Evolutionary conservation across 2,888 invertebrate species (phyloP).

Genomic region (Camponotus fellah): DNA sequence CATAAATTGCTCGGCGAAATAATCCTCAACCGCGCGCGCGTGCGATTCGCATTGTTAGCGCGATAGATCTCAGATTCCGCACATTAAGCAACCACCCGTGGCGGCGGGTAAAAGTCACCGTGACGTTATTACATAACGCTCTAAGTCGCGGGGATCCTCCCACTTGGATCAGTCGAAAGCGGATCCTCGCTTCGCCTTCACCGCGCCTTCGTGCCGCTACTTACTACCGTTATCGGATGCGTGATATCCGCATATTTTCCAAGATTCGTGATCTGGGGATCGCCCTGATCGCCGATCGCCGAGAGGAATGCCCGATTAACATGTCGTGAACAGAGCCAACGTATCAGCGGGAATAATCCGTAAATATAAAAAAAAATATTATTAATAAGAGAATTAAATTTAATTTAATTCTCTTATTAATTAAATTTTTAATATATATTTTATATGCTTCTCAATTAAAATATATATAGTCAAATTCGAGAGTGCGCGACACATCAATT

Average conservation of each 20-base stretch:
- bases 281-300: neutral
- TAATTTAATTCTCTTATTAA: neutral
- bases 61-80: constrained; percentile 61
- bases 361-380: neutral
- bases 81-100: constrained; percentile 69
- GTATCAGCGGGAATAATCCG: neutral
- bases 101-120: constrained; percentile 75
- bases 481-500: neutral
- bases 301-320: constrained; percentile 14
- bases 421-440: neutral
- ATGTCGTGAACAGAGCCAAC: neutral
- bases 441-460: no score
- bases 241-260: constrained; percentile 49
- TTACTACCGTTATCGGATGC: constrained; percentile 32
- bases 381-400: neutral
- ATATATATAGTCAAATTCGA: neutral
- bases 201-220: neutral
- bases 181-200: constrained; percentile 49
- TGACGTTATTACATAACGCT: constrained; percentile 75
- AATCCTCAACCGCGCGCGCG: neutral
- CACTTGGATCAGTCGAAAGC: constrained; percentile 60
- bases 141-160: constrained; percentile 64
- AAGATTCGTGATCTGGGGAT: constrained; percentile 20
- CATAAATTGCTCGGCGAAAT: constrained; percentile 59
- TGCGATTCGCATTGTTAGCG: constrained; percentile 61